Percentiles rank a stretch among this genome's conserved stretches.
Conservation (phyloP, 2,888 invertebrate species). For the Rambutsinella grinnellia region DNA sequence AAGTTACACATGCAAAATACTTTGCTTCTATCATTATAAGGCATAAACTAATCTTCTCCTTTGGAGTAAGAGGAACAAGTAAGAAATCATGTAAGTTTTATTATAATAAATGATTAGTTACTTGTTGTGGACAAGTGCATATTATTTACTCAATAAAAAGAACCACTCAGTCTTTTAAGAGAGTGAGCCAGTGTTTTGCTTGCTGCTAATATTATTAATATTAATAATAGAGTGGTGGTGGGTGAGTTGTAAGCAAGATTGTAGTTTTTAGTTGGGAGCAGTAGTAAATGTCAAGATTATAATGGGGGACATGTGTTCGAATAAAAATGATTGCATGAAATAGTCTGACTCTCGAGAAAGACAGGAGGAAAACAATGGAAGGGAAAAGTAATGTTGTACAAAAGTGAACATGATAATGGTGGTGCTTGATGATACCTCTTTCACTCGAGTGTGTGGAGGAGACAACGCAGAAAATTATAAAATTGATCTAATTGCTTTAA, state of each 20-base stretch:
- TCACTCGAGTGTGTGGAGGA: too few relatives aligned
- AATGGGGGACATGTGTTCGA: constrained; percentile 53
- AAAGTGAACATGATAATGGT: constrained; percentile 46
- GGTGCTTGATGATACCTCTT: background rate
- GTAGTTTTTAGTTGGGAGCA: constrained; percentile 11
- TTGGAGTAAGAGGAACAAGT: constrained; percentile 23
- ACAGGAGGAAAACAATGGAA: background rate
- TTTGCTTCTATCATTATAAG: too few relatives aligned
- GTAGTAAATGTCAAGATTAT: constrained; percentile 55
- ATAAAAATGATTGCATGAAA: constrained; percentile 45
- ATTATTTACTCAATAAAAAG: background rate
- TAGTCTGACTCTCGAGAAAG: background rate
- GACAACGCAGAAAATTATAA: background rate
- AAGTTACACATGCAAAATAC: background rate
- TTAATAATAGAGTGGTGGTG: constrained; percentile 21
- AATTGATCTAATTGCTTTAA: constrained; percentile 1
- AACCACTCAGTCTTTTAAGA: background rate
- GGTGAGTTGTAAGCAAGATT: constrained; percentile 23
- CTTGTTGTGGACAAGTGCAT: constrained; percentile 27
- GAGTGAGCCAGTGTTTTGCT: background rate
- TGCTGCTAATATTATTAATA: constrained; percentile 15
- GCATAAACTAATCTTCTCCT: too few relatives aligned
- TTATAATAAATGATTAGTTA: constrained; percentile 48
- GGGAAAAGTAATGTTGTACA: background rate
- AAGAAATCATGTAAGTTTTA: constrained; percentile 34